Evolutionary conservation across 2,797 vertebrate genomes (phyloP), one percentile per base, ranked within the genome.

Genomic region (Enteromius thamalakanensis): DNA sequence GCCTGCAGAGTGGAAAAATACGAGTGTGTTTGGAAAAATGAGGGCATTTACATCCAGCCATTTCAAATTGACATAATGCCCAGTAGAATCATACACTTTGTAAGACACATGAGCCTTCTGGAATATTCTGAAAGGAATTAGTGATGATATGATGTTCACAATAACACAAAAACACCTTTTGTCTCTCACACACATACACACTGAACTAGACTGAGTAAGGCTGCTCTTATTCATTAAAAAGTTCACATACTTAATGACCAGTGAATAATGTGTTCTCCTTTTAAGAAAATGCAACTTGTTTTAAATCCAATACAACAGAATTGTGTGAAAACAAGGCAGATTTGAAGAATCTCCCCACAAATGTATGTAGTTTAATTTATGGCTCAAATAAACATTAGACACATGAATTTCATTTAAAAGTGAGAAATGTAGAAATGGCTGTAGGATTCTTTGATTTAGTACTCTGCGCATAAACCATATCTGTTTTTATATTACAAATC

Each of bases 401-500:
- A 58, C 53, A 26, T 60, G 34, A 76, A 76, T 76, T 34, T 6
- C 53, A 62, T 76, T 62, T 21, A 77, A 60, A 76, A 62, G 23
- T 23, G 40, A 29, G 34, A 82, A 82, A 67, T 68, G 71, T 42
- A 17, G n/a, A 83, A 88, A 86, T 26, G 89, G 83, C 85, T 76
- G 82, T 76, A 45, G 64, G 40, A 81, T 87, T 86, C 14, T 76
- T 93, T 93, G 89, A 92, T 93, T 93, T 87, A 81, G 86, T 32
- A 68, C 0, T 81, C 89, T 88, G 76, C 72, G 80, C 76, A 78
- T 89, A 84, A 89, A 87, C 79, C 47, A 86, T 83, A 88, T 86
- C 77, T 87, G 85, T 86, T 88, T 88, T 93, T 92, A 91, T 93
- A 92, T 91, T 91, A 89, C 80, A 89, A 87, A 40, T 82, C 79